These are phyloP conservation scores for Piaya cayana DNA, from an alignment of 2,113 vertebrate genomes.

Conservation along the genomic window DNA sequence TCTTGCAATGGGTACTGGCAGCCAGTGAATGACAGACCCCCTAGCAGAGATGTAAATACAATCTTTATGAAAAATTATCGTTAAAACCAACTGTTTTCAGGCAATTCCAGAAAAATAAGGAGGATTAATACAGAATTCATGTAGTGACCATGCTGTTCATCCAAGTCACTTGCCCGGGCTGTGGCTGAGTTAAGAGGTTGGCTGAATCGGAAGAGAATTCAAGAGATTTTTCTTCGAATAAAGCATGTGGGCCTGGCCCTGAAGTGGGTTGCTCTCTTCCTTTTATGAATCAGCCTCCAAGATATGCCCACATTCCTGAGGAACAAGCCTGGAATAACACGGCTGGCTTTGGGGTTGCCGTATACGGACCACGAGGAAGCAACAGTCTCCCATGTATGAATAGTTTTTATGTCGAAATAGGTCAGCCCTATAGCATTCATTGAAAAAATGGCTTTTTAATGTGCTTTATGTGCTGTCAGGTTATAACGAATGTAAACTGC, in stretches of 20 bases:
- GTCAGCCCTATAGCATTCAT: background rate
- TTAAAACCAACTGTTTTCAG: background rate
- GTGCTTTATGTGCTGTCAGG: slow-evolving; percentile 45
- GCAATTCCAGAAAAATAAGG: background rate
- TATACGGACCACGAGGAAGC: slow-evolving; percentile 42
- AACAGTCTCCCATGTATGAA: slow-evolving; percentile 46
- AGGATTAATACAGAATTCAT: background rate
- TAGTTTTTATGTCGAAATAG: slow-evolving; percentile 51
- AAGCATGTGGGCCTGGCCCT: slow-evolving; percentile 39
- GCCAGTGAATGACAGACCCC: background rate
- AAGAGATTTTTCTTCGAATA: slow-evolving; percentile 27
- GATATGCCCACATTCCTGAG: slow-evolving; percentile 64
- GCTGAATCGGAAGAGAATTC: slow-evolving; percentile 10
- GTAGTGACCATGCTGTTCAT: background rate
- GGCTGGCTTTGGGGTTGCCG: slow-evolving; percentile 48
- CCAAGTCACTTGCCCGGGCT: background rate
- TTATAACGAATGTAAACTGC: slow-evolving; percentile 46
- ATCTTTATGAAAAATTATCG: background rate
- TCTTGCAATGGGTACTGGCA: background rate
- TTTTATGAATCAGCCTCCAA: slow-evolving; percentile 64
- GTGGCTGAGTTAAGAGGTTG: background rate
- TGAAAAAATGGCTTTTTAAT: slow-evolving; percentile 66
- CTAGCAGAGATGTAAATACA: background rate
- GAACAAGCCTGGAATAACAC: slow-evolving; percentile 65
- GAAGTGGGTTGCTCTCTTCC: slow-evolving; percentile 46